A percentile compares a stretch with the other conserved stretches of the same genome.
Conservation (phyloP, 2,888 invertebrate genomes). For the Andrena camellia region DNA sequence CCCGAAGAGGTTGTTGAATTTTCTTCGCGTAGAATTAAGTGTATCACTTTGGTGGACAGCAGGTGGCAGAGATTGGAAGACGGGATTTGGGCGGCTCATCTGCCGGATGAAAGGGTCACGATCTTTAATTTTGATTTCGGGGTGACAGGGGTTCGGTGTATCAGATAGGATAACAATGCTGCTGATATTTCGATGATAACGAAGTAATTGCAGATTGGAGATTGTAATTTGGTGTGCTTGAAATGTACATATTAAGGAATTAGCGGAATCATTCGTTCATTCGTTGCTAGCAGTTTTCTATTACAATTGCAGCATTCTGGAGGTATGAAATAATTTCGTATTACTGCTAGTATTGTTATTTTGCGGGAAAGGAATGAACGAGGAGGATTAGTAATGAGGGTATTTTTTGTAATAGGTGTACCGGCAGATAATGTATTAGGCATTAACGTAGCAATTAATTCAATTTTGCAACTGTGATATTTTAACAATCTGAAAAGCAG, state of each 20-base stretch:
- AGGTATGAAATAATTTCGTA: too few species aligned
- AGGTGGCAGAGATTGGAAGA: too few species aligned
- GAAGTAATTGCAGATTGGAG: slow-evolving; percentile 9
- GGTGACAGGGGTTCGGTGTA: neutral
- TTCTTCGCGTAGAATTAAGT: neutral
- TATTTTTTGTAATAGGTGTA: too few species aligned
- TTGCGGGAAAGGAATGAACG: neutral
- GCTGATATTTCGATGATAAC: neutral
- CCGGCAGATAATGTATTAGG: too few species aligned
- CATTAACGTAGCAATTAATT: too few species aligned
- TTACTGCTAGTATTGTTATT: neutral
- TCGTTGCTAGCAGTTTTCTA: neutral
- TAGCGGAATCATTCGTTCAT: neutral
- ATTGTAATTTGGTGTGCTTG: neutral
- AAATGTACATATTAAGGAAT: neutral
- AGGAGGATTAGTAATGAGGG: too few species aligned
- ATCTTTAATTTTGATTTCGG: neutral
- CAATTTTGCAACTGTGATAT: too few species aligned
- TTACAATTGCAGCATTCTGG: too few species aligned
- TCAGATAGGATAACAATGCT: neutral
- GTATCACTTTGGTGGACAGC: neutral
- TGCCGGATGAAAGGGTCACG: too few species aligned
- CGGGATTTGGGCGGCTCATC: too few species aligned
- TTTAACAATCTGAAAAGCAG: too few species aligned
- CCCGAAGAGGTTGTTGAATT: neutral